Base-by-base conservation (phyloP, 2,888 invertebrate species). In the Belgica antarctica region DNA sequence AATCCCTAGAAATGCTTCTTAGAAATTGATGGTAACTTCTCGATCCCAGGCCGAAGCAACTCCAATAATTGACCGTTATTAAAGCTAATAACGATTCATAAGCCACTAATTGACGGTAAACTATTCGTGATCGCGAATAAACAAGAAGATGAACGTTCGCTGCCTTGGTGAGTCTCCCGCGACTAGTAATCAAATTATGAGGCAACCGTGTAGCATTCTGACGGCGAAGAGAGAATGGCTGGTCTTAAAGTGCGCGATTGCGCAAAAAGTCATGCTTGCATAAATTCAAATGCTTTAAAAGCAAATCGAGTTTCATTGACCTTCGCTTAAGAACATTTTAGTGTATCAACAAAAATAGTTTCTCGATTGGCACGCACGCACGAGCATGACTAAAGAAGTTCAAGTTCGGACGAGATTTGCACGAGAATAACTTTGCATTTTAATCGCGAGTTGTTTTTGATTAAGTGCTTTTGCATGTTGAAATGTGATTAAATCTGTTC, bases 321-420 rank as follows among this genome's bases (percentile, higher is more conserved):
- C 41, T 41, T 41, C 41, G 10, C 41, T 41, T 41, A n/a, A 41
- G 41, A 41, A 41, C 41, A 2, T 34, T 34, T 41, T 41, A n/a
- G n/a, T n/a, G n/a, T 41, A 15, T 41, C 41, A 15, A n/a, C n/a
- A n/a, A n/a, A n/a, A n/a, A n/a, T n/a, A 41, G 41, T 41, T 41
- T 41, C 41, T 41, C 41, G 41, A 41, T 15, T n/a, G 41, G 15
- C 41, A 41, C 41, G 41, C 41, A 41, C 41, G 41, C 41, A 41
- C 41, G 41, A 41, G 41, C 41, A 41, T 41, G 41, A 41, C 41
- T n/a, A 41, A 41, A 41, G 41, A 41, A 41, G 41, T 41, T 41
- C 41, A 41, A 41, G 41, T 41, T 41, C 15, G 15, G 15, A n/a
- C 41, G 41, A 41, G 41, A 10, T 31, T 31, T 10, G 41, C 41